These are phyloP conservation scores for Erethizon dorsatum DNA, from an alignment of 2,797 vertebrate species.

Conservation along the genomic window DNA sequence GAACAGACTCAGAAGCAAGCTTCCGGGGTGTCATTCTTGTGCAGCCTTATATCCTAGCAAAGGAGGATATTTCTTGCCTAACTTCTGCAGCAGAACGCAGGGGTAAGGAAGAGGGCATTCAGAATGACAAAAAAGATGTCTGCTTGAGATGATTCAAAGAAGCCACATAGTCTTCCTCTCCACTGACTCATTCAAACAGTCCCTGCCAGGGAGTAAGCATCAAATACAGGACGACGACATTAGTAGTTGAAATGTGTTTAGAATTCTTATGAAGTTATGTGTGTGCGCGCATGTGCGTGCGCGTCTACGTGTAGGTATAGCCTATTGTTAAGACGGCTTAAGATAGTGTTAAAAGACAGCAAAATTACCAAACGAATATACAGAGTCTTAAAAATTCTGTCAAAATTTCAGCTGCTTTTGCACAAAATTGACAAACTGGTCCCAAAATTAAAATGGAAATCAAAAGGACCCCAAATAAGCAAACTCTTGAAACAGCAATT, in stretches of 20 bases:
- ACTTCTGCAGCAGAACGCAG: constrained; percentile 12
- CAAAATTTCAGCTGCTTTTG: constrained; percentile 6
- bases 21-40: neutral
- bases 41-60: neutral
- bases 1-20: constrained; percentile 9
- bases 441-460: constrained; percentile 1
- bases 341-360: neutral
- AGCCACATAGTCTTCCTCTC: constrained; percentile 14
- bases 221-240: neutral
- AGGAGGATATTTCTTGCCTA: constrained; percentile 38
- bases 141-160: constrained; percentile 14
- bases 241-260: neutral
- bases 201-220: constrained; percentile 29
- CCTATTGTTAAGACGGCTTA: neutral
- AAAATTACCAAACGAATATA: neutral
- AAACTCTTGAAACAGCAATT: neutral
- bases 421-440: neutral
- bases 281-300: neutral
- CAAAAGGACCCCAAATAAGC: neutral
- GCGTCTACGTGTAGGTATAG: neutral
- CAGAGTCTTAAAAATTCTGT: neutral
- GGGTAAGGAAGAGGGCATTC: neutral
- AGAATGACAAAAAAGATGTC: constrained; percentile 25
- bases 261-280: neutral
- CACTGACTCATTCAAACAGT: neutral